phyloP scores from a whole-genome alignment of 2,797 vertebrate species.

The Glyptemys insculpta region DNA sequence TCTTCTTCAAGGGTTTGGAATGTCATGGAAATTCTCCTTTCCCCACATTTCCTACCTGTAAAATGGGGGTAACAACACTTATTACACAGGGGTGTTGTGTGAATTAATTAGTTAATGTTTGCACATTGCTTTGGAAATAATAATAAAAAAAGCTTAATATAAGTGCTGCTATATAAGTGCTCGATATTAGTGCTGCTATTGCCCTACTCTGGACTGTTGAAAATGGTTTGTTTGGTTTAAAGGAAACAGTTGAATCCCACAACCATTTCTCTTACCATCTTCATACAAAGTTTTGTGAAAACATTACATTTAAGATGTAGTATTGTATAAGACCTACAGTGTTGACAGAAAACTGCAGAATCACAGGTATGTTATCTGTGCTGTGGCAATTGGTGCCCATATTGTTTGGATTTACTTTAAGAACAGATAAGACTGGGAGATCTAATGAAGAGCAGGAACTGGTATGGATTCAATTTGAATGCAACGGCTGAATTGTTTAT shows the following conservation, averaged over 20 bases:
- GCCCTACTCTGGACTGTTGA: accelerated
- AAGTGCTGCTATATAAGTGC: neutral
- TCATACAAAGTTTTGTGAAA: neutral
- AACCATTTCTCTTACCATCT: accelerated
- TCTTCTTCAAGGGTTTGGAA: accelerated
- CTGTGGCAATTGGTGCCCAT: accelerated
- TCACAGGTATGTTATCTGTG: neutral
- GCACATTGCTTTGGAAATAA: neutral
- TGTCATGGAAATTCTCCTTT: accelerated
- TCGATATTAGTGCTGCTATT: neutral
- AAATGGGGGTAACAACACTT: accelerated
- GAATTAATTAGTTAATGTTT: neutral
- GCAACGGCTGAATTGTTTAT: no score
- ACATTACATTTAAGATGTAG: neutral
- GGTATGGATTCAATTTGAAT: neutral
- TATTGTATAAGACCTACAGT: neutral
- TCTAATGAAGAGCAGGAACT: neutral
- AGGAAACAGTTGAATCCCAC: neutral
- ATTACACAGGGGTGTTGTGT: accelerated
- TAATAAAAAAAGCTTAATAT: accelerated
- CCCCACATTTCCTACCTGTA: accelerated
- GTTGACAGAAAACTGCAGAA: neutral
- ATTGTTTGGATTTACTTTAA: neutral
- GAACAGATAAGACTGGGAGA: neutral
- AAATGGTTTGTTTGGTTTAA: accelerated